Base-by-base conservation (phyloP, 2,888 invertebrate species). In the Tetragonisca angustula region DNA sequence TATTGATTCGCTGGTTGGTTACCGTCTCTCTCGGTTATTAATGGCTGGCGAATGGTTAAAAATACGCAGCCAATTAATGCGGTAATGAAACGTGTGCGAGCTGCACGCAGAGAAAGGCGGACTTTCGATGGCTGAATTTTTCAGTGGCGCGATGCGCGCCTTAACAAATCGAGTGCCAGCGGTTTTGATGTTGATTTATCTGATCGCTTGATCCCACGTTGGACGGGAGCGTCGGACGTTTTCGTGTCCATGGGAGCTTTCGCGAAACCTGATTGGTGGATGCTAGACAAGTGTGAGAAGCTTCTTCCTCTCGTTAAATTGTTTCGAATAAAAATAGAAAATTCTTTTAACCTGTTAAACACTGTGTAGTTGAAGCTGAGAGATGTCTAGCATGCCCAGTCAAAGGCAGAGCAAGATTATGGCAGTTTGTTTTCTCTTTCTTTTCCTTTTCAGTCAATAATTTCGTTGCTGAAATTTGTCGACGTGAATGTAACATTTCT, bases 181-280 rank as follows among this genome's bases (percentile, higher is more conserved):
- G 19, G 50, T 67, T 76, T 83, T 83, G 83, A 83, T 83, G 83
- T 59, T 83, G 83, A 83, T 83, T 83, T 75, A 83, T 83, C 67
- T 72, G 75, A 71, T 83, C 82, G 67, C 54, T 82, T 68, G 70
- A 71, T 71, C 61, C 54, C 27, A 21, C 32, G 32, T 54, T 61
- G 65, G 64, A 68, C 43, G 27, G 64, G 27, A 36, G 32, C 24
- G 52, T 27, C 17, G 27, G 50, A 43, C 24, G 24, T 72, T 64
- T 32, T 59, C 62, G 24, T 54, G 56, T 17, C 27, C 56, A 67
- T 65, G 21, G 32, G n/a, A 49, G 79, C n/a, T 79, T 62, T 50
- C 62, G 27, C 32, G 21, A 17, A 17, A 27, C 43, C 54, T 56
- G 50, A 24, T 1, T 21, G 69, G 50, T 69, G 52, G 52, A 27